Percentiles rank a stretch among this genome's conserved stretches.
These are phyloP conservation scores for Tricholauxania praeusta DNA, from an alignment of 2,888 invertebrate species.

Conservation along the genomic window DNA sequence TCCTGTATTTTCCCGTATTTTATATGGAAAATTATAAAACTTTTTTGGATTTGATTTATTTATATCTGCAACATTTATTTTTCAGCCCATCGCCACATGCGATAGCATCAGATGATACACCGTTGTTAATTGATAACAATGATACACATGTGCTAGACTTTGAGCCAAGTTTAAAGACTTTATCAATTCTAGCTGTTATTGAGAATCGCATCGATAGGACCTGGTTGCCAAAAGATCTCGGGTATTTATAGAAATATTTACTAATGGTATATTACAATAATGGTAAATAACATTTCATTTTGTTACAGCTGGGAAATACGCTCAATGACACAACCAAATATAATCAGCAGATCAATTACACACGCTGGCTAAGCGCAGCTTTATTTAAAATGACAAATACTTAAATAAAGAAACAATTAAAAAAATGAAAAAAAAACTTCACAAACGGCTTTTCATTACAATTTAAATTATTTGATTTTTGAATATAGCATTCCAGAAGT, in stretches of 20 bases:
- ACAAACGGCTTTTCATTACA: no score
- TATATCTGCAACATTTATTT: neutral
- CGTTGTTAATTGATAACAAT: constrained; percentile 81
- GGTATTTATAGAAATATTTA: constrained; percentile 66
- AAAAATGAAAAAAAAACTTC: constrained; percentile 15
- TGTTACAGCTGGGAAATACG: constrained; percentile 75
- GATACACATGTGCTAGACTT: constrained; percentile 88
- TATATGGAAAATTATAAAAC: no score
- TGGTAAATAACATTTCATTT: constrained; percentile 1
- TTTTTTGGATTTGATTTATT: neutral
- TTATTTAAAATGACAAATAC: constrained; percentile 12
- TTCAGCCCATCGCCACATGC: constrained; percentile 47
- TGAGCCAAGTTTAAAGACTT: constrained; percentile 79
- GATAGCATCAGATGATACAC: constrained; percentile 44
- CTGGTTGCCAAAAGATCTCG: constrained; percentile 74
- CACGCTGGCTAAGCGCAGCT: constrained; percentile 60
- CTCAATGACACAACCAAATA: constrained; percentile 79
- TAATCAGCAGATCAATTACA: constrained; percentile 72
- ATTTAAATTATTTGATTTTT: no score
- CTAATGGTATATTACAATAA: neutral
- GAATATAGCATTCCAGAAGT: no score
- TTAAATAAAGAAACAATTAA: constrained; percentile 8
- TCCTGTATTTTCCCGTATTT: no score
- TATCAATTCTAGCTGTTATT: constrained; percentile 77
- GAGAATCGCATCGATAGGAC: constrained; percentile 75